Percentiles rank a stretch among this genome's conserved stretches.
These are phyloP conservation scores for Drosophila bifasciata DNA, from an alignment of 1,140 invertebrate species.

Conservation along the genomic window DNA sequence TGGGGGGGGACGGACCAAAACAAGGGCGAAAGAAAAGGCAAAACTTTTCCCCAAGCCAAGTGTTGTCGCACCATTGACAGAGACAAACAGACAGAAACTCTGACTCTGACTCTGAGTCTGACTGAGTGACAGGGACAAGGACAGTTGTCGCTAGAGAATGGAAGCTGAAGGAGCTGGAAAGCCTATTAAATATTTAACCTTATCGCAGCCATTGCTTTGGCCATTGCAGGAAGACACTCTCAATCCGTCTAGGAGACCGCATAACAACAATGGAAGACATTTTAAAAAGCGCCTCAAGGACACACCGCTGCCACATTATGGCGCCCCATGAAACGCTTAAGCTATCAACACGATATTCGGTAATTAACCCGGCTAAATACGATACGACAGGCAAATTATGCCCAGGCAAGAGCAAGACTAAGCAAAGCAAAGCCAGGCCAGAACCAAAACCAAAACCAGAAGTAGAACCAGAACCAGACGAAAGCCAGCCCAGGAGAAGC, in stretches of 20 bases:
- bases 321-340: constrained; percentile 74
- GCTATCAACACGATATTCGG: constrained; percentile 79
- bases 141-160: constrained; percentile 46
- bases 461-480: constrained; percentile 22
- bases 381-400: constrained; percentile 69
- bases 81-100: constrained; percentile 22
- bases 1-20: constrained; percentile 14
- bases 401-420: not conserved
- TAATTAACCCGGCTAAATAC: constrained; percentile 80
- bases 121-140: constrained; percentile 29
- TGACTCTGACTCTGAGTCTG: constrained; percentile 1
- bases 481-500: constrained; percentile 18
- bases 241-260: constrained; percentile 45
- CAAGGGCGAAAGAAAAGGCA: constrained; percentile 27
- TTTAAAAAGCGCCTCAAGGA: constrained; percentile 63
- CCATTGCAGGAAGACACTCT: constrained; percentile 36
- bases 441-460: constrained; percentile 19
- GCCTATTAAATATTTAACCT: constrained; percentile 78
- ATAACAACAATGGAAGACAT: constrained; percentile 44
- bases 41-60: constrained; percentile 58
- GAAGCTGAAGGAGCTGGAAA: constrained; percentile 16
- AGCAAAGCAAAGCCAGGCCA: constrained; percentile 17
- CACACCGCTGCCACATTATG: constrained; percentile 55
- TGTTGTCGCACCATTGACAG: constrained; percentile 54
- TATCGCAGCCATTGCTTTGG: constrained; percentile 64